A percentile compares a stretch with the other conserved stretches of the same genome.
Conservation (phyloP, 2,113 vertebrate genomes). For the Seriola quinqueradiata region DNA sequence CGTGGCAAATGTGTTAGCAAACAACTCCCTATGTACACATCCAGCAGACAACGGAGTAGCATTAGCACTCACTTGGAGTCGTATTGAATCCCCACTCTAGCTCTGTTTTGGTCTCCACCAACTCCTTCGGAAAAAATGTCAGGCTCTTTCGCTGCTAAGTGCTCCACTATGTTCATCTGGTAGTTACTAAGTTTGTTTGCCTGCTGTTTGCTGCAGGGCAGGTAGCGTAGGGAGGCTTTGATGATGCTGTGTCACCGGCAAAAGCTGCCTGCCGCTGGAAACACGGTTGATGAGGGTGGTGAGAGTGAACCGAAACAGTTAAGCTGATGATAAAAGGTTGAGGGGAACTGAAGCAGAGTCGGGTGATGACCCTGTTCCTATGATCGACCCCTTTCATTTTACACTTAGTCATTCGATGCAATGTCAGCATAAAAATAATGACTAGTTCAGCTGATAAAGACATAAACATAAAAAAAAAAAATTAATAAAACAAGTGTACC, state of each 20-base stretch:
- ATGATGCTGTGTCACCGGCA: background rate
- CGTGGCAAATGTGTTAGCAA: background rate
- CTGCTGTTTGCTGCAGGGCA: slow-evolving; percentile 4
- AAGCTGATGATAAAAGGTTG: background rate
- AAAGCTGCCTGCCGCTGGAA: slow-evolving; percentile 1
- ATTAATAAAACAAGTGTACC: background rate
- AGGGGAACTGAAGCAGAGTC: too few species aligned
- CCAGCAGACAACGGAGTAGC: background rate
- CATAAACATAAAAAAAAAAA: background rate
- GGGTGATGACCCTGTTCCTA: background rate
- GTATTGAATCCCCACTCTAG: background rate
- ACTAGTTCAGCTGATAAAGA: background rate
- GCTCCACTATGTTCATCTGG: background rate
- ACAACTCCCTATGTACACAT: background rate
- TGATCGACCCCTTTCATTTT: background rate
- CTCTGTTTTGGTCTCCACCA: background rate
- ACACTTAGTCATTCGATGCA: background rate
- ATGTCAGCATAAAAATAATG: slow-evolving; percentile 4
- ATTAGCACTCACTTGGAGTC: background rate
- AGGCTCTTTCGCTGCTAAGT: background rate
- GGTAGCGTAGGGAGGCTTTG: background rate
- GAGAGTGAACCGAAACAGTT: background rate
- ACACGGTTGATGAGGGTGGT: background rate
- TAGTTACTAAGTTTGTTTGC: background rate
- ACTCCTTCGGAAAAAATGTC: background rate